Conservation (phyloP, 2,797 vertebrate genomes). For the Phataginus tetradactyla region DNA sequence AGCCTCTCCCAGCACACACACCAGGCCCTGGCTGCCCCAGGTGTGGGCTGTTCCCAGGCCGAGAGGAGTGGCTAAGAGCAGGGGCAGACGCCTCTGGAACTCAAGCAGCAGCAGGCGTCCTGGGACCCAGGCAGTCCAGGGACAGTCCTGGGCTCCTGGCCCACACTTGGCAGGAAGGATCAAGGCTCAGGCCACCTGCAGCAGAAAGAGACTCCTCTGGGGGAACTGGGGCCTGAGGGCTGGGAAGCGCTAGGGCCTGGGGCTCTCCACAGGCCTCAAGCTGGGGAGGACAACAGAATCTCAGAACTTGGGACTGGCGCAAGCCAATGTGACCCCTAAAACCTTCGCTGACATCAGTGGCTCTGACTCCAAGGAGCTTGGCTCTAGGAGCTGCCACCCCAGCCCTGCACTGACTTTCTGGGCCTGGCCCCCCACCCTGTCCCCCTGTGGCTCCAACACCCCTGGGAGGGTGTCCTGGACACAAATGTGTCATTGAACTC, state of each 20-base stretch:
- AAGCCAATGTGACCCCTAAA: not conserved
- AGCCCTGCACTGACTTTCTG: too few species aligned
- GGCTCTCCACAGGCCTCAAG: not conserved
- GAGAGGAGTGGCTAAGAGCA: not conserved
- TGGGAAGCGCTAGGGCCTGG: not conserved
- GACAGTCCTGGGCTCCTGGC: not conserved
- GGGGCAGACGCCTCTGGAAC: not conserved
- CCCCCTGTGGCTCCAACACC: not conserved
- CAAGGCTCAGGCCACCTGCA: not conserved
- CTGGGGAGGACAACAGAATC: not conserved
- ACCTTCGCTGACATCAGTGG: fast-evolving
- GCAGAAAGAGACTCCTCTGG: not conserved
- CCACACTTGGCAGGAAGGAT: not conserved
- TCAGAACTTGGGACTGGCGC: not conserved
- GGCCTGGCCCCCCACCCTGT: not conserved
- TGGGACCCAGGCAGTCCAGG: not conserved
- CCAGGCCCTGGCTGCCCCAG: not conserved
- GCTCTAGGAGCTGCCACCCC: not conserved
- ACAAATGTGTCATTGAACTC: fast-evolving
- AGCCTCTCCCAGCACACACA: not conserved
- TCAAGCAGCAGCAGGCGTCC: not conserved
- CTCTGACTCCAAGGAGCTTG: not conserved
- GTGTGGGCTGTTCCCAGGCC: not conserved
- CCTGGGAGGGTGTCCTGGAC: not conserved
- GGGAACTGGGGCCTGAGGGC: not conserved